Evolutionary conservation across 37 sponge, comb jelly and placozoan genomes (phyloP).

Genomic region (Aphrocallistes beatrix): DNA sequence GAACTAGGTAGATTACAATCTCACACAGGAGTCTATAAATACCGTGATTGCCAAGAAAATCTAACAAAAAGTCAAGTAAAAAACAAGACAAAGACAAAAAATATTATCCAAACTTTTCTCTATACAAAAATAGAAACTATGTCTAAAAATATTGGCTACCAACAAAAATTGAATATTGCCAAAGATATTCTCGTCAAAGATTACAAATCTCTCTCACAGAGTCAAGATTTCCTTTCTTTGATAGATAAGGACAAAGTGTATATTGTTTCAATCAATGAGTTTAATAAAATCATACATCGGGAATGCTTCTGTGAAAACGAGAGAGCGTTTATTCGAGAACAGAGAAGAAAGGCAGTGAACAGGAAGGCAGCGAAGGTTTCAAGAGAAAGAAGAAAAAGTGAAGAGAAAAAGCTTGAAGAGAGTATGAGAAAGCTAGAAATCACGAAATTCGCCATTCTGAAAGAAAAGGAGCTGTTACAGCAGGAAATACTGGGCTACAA

Average conservation of each 20-base stretch:
- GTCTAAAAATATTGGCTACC: neutral
- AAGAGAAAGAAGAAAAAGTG: neutral
- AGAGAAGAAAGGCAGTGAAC: neutral
- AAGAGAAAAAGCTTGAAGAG: neutral
- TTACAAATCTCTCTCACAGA: neutral
- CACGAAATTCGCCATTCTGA: neutral
- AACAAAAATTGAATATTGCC: neutral
- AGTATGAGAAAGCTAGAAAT: neutral
- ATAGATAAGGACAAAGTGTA: neutral
- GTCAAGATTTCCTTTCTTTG: neutral
- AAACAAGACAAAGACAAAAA: neutral
- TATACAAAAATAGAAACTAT: neutral
- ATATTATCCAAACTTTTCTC: too few relatives aligned
- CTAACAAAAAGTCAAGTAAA: neutral
- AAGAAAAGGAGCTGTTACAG: neutral
- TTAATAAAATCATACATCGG: neutral
- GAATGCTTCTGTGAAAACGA: neutral
- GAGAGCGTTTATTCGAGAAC: neutral
- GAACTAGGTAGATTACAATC: too few relatives aligned
- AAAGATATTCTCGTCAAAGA: neutral
- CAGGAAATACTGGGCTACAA: neutral
- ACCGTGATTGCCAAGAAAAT: too few relatives aligned
- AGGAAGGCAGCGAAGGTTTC: slow-evolving; percentile 7
- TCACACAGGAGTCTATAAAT: too few relatives aligned
- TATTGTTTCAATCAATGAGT: neutral